Percentiles rank a stretch among this genome's conserved stretches.
These are phyloP conservation scores for Drosophila melanocephala DNA, from an alignment of 2,888 invertebrate species.

Conservation along the genomic window DNA sequence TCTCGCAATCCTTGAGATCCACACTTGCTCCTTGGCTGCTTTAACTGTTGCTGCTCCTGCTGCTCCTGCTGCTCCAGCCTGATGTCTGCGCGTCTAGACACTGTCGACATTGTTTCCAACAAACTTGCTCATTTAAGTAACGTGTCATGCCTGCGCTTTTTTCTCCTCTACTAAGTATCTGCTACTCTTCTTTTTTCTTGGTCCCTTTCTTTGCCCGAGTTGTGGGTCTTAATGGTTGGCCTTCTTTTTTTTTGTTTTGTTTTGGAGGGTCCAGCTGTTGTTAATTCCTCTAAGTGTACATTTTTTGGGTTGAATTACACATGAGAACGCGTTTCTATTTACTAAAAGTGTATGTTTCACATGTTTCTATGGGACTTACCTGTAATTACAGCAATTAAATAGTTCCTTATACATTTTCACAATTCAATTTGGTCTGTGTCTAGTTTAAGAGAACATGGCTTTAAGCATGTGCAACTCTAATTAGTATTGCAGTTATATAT, in stretches of 20 bases:
- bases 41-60: conserved; percentile 46
- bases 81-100: conserved; percentile 73
- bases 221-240: conserved; percentile 4
- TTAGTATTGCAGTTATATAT: not conserved
- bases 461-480: not conserved
- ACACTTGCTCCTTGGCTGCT: conserved; percentile 33
- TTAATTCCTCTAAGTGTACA: conserved; percentile 7
- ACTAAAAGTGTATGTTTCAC: not conserved
- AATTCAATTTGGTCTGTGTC: too few relatives aligned
- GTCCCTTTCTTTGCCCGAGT: not conserved
- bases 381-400: not conserved
- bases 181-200: conserved; percentile 14
- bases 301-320: not conserved
- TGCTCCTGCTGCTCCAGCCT: conserved; percentile 35
- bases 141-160: conserved; percentile 69
- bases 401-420: not conserved
- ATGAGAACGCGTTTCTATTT: not conserved
- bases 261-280: conserved; percentile 3
- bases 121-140: conserved; percentile 81
- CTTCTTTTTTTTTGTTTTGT: not conserved
- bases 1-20: conserved; percentile 36
- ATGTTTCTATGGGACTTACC: not conserved
- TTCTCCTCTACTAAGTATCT: conserved; percentile 42
- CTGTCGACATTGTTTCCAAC: conserved; percentile 83
- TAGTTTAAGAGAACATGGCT: not conserved